These are phyloP conservation scores for Paratilapia polleni DNA, from an alignment of 2,113 vertebrate genomes.

Conservation along the genomic window DNA sequence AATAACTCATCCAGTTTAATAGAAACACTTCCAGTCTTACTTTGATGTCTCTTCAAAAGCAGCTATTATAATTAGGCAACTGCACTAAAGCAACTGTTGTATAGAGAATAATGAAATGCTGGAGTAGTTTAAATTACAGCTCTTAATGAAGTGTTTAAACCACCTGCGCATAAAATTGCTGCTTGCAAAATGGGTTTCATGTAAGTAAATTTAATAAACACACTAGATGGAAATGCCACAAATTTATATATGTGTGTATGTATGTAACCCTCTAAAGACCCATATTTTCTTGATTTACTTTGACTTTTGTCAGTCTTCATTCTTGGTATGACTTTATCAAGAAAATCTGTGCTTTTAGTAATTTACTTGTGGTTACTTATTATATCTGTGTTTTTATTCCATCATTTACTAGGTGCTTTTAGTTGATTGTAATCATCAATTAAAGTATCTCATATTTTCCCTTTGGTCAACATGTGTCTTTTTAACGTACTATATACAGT, in stretches of 20 bases:
- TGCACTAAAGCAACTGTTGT: background rate
- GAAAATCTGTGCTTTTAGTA: background rate
- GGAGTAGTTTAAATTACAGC: background rate
- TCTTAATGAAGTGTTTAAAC: background rate
- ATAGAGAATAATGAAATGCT: background rate
- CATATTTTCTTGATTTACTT: background rate
- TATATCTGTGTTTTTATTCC: background rate
- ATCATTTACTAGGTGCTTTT: background rate
- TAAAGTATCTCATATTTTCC: background rate
- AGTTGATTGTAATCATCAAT: no score
- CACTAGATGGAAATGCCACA: no score
- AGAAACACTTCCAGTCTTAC: background rate
- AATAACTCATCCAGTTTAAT: background rate
- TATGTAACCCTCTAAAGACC: background rate
- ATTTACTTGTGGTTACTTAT: background rate
- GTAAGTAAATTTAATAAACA: no score
- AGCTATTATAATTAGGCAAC: background rate
- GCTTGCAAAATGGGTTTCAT: background rate
- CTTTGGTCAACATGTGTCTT: background rate
- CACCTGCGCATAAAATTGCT: background rate
- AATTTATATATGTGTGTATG: no score
- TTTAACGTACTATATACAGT: background rate
- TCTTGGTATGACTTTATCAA: background rate
- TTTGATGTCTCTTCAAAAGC: background rate
- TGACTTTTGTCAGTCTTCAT: background rate